phyloP scores from a whole-genome alignment of 2,888 invertebrate species.

The Colletes collaris region DNA sequence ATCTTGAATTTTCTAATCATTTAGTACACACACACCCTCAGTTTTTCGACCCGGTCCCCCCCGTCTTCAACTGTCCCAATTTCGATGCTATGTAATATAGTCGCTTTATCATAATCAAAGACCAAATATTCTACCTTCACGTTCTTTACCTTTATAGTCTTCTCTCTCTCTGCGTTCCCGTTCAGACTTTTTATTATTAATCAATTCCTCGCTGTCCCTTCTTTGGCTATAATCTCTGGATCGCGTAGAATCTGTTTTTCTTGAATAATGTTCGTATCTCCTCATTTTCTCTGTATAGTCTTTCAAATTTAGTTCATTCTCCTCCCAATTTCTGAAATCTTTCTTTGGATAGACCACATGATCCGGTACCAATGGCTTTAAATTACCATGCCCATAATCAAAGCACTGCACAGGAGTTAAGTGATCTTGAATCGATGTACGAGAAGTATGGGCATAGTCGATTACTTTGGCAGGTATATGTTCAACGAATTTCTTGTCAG shows the following conservation, averaged over 20 bases:
- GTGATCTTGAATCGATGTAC: slow-evolving; percentile 67
- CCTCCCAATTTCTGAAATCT: slow-evolving; percentile 80
- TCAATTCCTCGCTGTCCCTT: slow-evolving; percentile 14
- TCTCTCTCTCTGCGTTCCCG: slow-evolving; percentile 48
- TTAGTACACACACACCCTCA: no score
- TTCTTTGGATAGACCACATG: slow-evolving; percentile 69
- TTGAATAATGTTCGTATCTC: slow-evolving; percentile 57
- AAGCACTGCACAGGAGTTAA: slow-evolving; percentile 73
- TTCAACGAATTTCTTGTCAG: slow-evolving; percentile 67
- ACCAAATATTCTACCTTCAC: slow-evolving; percentile 39
- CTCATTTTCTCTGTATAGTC: slow-evolving; percentile 78
- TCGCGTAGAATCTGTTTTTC: slow-evolving; percentile 19
- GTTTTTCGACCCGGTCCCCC: no score
- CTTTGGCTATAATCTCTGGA: slow-evolving; percentile 27
- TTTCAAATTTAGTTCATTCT: slow-evolving; percentile 78
- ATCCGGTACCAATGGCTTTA: slow-evolving; percentile 73
- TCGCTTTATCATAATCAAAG: background rate
- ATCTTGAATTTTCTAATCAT: no score
- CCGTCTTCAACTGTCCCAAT: no score
- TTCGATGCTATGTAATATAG: no score
- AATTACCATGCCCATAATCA: slow-evolving; percentile 79
- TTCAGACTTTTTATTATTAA: slow-evolving; percentile 45
- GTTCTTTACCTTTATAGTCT: slow-evolving; percentile 46
- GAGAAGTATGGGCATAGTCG: slow-evolving; percentile 77
- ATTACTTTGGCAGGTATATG: slow-evolving; percentile 76